Evolutionary conservation across 2,888 invertebrate genomes (phyloP).

Genomic region (Plusia festucae): DNA sequence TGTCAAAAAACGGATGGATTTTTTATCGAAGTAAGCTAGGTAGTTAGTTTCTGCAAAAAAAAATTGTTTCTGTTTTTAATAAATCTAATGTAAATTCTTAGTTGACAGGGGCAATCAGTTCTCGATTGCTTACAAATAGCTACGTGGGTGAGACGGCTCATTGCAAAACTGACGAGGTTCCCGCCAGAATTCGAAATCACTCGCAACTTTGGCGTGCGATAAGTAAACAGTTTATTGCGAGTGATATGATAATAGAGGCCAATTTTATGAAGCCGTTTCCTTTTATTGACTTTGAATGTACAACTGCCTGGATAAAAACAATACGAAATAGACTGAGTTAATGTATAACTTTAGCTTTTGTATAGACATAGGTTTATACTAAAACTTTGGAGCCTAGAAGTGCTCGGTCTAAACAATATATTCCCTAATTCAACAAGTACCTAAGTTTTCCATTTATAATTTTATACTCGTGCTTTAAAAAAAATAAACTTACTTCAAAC

Average conservation of each 20-base stretch:
- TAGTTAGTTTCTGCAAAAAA: background rate
- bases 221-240: background rate
- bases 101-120: slow-evolving; percentile 27
- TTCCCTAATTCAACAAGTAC: no score
- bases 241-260: background rate
- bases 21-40: background rate
- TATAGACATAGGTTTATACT: background rate
- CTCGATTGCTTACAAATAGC: slow-evolving; percentile 30
- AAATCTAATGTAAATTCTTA: slow-evolving; percentile 25
- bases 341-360: background rate
- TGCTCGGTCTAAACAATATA: no score
- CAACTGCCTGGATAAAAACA: background rate
- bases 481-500: no score
- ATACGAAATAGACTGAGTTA: no score
- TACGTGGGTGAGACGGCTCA: slow-evolving; percentile 27
- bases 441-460: no score
- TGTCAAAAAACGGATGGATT: background rate
- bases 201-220: slow-evolving; percentile 21
- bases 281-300: background rate
- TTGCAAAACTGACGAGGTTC: slow-evolving; percentile 41
- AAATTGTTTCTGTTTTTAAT: background rate
- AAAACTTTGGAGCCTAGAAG: no score
- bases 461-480: no score
- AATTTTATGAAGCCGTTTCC: background rate
- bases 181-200: slow-evolving; percentile 11